These are phyloP conservation scores for Trematomus loennbergii DNA, from an alignment of 2,113 vertebrate species.

Conservation along the genomic window DNA sequence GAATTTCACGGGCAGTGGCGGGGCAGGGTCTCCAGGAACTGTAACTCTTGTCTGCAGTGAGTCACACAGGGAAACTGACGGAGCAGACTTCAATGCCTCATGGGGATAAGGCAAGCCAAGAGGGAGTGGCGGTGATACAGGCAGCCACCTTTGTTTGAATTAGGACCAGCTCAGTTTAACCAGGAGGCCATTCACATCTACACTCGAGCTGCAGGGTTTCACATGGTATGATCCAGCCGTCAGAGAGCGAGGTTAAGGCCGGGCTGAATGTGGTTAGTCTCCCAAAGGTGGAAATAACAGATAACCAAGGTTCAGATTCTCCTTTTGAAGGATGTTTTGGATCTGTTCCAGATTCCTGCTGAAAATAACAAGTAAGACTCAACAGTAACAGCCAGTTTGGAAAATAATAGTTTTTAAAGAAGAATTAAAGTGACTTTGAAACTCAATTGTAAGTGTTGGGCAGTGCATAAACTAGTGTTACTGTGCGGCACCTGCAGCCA, in stretches of 20 bases:
- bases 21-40: conserved; percentile 22
- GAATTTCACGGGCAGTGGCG: conserved; percentile 25
- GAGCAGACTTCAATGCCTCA: conserved; percentile 44
- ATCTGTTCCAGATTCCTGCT: conserved; percentile 11
- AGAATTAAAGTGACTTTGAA: not conserved
- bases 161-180: conserved; percentile 67
- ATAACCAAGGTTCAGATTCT: conserved; percentile 21
- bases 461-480: conserved; percentile 54
- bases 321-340: not conserved
- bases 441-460: conserved; percentile 47
- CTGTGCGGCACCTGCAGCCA: conserved; percentile 64
- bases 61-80: conserved; percentile 55
- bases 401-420: conserved; percentile 21
- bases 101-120: conserved; percentile 56
- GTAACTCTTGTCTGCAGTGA: conserved; percentile 46
- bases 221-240: conserved; percentile 30
- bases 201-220: conserved; percentile 33
- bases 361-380: not conserved
- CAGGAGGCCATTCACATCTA: conserved; percentile 60
- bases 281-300: conserved; percentile 22
- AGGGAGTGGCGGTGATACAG: conserved; percentile 72
- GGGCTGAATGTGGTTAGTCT: conserved; percentile 6
- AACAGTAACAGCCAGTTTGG: conserved; percentile 24
- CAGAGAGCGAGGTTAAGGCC: conserved; percentile 20
- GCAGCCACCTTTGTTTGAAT: conserved; percentile 77